A percentile compares a stretch with the other conserved stretches of the same genome.
Conservation (phyloP, 2,797 vertebrate genomes). For the Nannoperca australis region DNA sequence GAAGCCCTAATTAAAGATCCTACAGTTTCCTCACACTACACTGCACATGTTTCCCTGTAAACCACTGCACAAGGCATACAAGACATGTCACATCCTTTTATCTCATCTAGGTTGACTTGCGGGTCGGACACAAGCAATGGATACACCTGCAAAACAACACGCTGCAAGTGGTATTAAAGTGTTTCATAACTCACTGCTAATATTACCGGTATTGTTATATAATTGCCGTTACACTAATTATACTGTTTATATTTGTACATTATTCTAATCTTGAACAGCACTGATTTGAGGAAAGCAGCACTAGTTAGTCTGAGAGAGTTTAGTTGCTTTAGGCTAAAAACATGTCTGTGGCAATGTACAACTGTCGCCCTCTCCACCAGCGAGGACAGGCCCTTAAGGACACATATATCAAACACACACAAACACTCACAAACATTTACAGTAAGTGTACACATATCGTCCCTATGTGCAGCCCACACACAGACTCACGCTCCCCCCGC, state of each 20-base stretch:
- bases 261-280: background rate
- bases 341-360: slow-evolving; percentile 15
- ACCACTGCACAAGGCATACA: slow-evolving; percentile 4
- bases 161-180: background rate
- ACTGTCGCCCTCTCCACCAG: slow-evolving; percentile 6
- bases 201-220: background rate
- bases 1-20: slow-evolving; percentile 53
- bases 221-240: background rate
- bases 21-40: slow-evolving; percentile 26
- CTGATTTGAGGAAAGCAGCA: slow-evolving; percentile 11
- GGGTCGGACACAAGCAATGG: background rate
- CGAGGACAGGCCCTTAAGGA: slow-evolving; percentile 18
- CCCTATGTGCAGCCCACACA: slow-evolving; percentile 11
- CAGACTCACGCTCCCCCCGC: background rate
- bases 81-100: slow-evolving; percentile 2
- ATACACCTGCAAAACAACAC: background rate
- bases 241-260: background rate
- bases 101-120: slow-evolving; percentile 5
- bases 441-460: slow-evolving; percentile 24
- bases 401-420: slow-evolving; percentile 30
- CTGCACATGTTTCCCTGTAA: slow-evolving; percentile 18
- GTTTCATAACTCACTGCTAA: background rate
- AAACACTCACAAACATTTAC: slow-evolving; percentile 40
- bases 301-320: background rate
- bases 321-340: slow-evolving; percentile 3